phyloP scores from a whole-genome alignment of 2,888 invertebrate species.

The Tenthredo mesomela region DNA sequence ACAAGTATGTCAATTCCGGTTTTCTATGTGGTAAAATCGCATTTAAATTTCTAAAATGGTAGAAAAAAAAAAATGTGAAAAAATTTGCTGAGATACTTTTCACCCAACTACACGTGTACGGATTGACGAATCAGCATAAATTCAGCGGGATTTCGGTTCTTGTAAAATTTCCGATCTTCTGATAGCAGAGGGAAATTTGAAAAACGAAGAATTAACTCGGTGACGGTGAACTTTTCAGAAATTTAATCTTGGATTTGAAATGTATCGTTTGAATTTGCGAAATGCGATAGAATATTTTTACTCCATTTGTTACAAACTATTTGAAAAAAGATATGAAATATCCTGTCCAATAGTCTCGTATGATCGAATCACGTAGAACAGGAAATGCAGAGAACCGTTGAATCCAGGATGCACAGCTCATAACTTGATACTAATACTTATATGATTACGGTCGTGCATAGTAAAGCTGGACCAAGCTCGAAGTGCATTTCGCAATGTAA shows the following conservation, averaged over 20 bases:
- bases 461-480: not conserved
- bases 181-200: not conserved
- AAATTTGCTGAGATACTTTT: too few relatives aligned
- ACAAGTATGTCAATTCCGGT: too few relatives aligned
- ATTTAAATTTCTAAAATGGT: too few relatives aligned
- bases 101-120: too few relatives aligned
- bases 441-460: constrained; percentile 14
- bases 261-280: too few relatives aligned
- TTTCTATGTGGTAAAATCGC: too few relatives aligned
- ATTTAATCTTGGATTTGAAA: too few relatives aligned
- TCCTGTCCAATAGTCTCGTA: not conserved
- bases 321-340: not conserved
- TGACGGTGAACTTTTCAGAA: not conserved
- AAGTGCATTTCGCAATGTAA: constrained; percentile 25
- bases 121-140: not conserved
- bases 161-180: not conserved
- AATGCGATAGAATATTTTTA: not conserved
- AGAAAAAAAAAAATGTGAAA: too few relatives aligned
- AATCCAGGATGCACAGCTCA: not conserved
- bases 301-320: not conserved
- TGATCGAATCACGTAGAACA: not conserved
- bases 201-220: not conserved
- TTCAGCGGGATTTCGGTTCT: not conserved
- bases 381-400: not conserved
- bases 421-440: constrained; percentile 11